These are phyloP conservation scores for Propsilocerus akamusi DNA, from an alignment of 1,140 invertebrate species.

Conservation along the genomic window DNA sequence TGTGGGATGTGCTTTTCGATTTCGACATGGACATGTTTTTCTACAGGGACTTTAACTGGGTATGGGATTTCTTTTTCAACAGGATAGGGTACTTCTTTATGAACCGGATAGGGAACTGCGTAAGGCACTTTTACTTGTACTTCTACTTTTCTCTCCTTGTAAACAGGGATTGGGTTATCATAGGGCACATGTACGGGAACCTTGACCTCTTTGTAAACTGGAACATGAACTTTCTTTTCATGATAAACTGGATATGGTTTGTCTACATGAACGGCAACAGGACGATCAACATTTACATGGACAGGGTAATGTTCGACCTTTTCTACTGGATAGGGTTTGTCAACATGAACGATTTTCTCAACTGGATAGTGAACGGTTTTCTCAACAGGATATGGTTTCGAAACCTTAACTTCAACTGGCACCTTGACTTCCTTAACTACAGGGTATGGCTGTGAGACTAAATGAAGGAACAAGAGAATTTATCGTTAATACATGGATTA, in stretches of 20 bases:
- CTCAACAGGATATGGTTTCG: constrained; percentile 36
- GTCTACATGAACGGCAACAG: constrained; percentile 27
- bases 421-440: constrained; percentile 30
- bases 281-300: constrained; percentile 18
- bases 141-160: constrained; percentile 32
- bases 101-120: constrained; percentile 30
- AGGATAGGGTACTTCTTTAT: constrained; percentile 33
- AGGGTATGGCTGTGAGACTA: constrained; percentile 44
- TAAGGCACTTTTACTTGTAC: constrained; percentile 34
- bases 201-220: constrained; percentile 24
- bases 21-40: constrained; percentile 35
- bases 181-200: constrained; percentile 28
- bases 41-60: constrained; percentile 35
- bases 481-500: not conserved
- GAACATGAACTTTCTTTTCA: constrained; percentile 17
- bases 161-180: constrained; percentile 27
- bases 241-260: constrained; percentile 33
- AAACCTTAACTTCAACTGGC: constrained; percentile 33
- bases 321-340: constrained; percentile 37
- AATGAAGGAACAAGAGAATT: not conserved
- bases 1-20: constrained; percentile 36
- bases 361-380: constrained; percentile 32
- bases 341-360: constrained; percentile 38
- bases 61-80: constrained; percentile 38
- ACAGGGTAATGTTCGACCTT: constrained; percentile 27